These are phyloP conservation scores for Cyclura pinguis DNA, from an alignment of 2,797 vertebrate genomes.

Conservation along the genomic window DNA sequence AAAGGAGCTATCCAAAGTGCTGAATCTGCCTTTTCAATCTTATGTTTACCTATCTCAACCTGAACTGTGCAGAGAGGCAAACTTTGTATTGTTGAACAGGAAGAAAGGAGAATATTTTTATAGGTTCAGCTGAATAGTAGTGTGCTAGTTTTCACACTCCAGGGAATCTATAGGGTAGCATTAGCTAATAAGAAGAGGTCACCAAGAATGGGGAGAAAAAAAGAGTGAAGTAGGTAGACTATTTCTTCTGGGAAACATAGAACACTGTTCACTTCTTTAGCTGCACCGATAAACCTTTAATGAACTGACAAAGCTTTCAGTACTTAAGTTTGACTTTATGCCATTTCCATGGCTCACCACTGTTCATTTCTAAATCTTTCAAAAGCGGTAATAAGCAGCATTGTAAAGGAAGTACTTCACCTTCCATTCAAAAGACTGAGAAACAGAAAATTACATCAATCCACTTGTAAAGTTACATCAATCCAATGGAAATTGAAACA, in stretches of 20 bases:
- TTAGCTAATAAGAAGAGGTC: background rate
- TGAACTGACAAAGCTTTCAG: background rate
- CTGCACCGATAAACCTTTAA: conserved; percentile 10
- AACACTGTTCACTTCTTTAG: too few species aligned
- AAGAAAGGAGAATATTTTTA: background rate
- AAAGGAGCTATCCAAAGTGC: too few species aligned
- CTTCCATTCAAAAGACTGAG: background rate
- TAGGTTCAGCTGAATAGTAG: background rate
- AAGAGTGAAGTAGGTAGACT: background rate
- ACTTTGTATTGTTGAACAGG: background rate
- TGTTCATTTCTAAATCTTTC: background rate
- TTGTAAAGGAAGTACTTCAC: background rate
- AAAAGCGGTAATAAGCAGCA: background rate
- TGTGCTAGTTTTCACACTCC: background rate
- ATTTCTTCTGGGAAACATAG: background rate
- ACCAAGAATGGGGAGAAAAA: background rate
- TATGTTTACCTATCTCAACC: too few species aligned
- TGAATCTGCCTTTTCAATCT: background rate
- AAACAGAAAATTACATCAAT: background rate
- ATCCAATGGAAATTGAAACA: background rate
- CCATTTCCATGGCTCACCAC: background rate
- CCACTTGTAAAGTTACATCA: background rate
- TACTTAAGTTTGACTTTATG: background rate
- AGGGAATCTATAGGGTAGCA: background rate
- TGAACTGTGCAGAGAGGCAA: background rate